A percentile compares a stretch with the other conserved stretches of the same genome.
Conservation (phyloP, 2,888 invertebrate genomes). For the Pachymerium ferrugineum region DNA sequence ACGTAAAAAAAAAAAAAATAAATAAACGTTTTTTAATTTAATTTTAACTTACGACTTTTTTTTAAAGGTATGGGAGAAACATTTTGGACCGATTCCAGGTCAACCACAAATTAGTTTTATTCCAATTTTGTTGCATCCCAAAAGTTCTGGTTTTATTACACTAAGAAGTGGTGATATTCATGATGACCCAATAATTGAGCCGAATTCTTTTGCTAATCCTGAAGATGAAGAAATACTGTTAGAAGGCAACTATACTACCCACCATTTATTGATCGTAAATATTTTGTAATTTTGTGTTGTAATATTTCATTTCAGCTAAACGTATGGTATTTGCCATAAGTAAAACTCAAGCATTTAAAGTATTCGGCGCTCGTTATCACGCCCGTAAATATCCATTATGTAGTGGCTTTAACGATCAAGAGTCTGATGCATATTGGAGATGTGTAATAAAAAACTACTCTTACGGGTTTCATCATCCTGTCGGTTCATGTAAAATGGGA, state of each 20-base stretch:
- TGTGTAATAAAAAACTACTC: conserved; percentile 33
- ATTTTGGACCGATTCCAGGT: conserved; percentile 28
- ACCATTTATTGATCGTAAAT: background rate
- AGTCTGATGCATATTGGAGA: conserved; percentile 35
- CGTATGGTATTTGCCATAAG: background rate
- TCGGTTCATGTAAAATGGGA: conserved; percentile 34
- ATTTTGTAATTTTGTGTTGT: background rate
- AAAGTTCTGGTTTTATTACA: conserved; percentile 43
- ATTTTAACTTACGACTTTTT: background rate
- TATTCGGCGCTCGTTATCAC: conserved; percentile 31
- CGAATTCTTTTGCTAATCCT: conserved; percentile 82
- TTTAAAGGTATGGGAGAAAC: conserved; percentile 1
- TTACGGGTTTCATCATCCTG: conserved; percentile 29
- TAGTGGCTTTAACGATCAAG: background rate
- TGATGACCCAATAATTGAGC: conserved; percentile 79
- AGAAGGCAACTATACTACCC: conserved; percentile 54
- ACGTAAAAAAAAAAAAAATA: too few species aligned
- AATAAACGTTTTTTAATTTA: too few species aligned
- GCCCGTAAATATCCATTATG: conserved; percentile 16
- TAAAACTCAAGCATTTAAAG: conserved; percentile 25
- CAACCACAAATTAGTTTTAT: conserved; percentile 30
- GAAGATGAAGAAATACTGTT: conserved; percentile 69
- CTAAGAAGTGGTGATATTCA: conserved; percentile 75
- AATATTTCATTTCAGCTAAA: background rate
- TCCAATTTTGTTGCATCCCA: conserved; percentile 32